A percentile compares a stretch with the other conserved stretches of the same genome.
Conservation (phyloP, 2,797 vertebrate species). For the Mus minutoides region DNA sequence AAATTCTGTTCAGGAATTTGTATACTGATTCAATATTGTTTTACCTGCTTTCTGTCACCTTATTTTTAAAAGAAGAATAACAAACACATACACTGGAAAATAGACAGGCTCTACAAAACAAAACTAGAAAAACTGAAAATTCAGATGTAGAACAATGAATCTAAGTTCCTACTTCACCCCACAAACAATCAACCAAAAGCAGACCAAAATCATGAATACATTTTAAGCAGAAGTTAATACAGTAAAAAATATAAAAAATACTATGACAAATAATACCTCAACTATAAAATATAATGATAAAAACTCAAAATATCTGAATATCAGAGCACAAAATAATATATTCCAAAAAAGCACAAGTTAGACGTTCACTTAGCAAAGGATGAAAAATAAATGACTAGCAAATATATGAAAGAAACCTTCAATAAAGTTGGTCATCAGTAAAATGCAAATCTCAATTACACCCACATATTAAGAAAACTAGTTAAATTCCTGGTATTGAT, state of each 20-base stretch:
- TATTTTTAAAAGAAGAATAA: not conserved
- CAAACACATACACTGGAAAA: not conserved
- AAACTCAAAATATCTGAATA: not conserved
- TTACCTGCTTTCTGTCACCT: not conserved
- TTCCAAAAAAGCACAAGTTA: not conserved
- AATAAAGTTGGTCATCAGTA: not conserved
- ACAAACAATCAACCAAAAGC: not conserved
- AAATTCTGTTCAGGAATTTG: not conserved
- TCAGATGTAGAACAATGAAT: not conserved
- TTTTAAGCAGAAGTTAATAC: not conserved
- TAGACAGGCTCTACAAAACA: not conserved
- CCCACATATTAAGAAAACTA: not conserved
- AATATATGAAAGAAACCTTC: not conserved
- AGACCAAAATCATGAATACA: not conserved
- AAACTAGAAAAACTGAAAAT: not conserved
- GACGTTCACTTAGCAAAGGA: not conserved
- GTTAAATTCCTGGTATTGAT: not conserved
- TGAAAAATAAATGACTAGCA: not conserved
- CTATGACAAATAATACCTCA: not conserved
- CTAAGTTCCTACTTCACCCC: not conserved
- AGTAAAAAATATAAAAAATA: not conserved
- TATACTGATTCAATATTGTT: not conserved
- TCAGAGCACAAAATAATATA: not conserved
- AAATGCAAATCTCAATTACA: not conserved
- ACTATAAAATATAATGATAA: not conserved